Conservation (phyloP, 2,797 vertebrate species). For the Pseudochirops corinnae region DNA sequence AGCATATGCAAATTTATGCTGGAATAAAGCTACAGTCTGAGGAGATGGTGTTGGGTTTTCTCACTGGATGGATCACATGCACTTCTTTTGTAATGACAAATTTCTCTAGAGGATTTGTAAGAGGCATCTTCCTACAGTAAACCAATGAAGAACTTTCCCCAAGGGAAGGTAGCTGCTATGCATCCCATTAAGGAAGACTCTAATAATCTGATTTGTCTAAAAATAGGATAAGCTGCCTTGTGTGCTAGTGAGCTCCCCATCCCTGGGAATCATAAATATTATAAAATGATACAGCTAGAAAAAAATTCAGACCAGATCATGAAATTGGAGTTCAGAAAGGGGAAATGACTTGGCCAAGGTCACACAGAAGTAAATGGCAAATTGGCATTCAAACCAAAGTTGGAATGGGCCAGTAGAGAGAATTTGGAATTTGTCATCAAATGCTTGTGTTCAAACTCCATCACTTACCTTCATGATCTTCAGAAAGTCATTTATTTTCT, state of each 20-base stretch:
- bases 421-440: neutral
- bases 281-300: neutral
- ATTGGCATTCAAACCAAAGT: neutral
- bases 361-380: neutral
- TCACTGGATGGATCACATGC: neutral
- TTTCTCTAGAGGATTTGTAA: neutral
- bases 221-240: neutral
- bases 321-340: neutral
- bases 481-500: neutral
- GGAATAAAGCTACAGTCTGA: neutral
- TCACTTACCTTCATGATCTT: neutral
- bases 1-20: fast-evolving
- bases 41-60: neutral
- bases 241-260: neutral
- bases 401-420: neutral
- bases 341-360: neutral
- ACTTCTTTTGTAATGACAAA: neutral
- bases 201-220: neutral
- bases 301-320: neutral
- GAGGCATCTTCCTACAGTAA: neutral
- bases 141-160: neutral
- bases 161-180: neutral
- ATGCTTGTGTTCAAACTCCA: neutral
- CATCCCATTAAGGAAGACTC: neutral
- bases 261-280: neutral